Evolutionary conservation across 53 echinoderm and acorn worm genomes (phyloP).

Genomic region (Luidia sarsii): DNA sequence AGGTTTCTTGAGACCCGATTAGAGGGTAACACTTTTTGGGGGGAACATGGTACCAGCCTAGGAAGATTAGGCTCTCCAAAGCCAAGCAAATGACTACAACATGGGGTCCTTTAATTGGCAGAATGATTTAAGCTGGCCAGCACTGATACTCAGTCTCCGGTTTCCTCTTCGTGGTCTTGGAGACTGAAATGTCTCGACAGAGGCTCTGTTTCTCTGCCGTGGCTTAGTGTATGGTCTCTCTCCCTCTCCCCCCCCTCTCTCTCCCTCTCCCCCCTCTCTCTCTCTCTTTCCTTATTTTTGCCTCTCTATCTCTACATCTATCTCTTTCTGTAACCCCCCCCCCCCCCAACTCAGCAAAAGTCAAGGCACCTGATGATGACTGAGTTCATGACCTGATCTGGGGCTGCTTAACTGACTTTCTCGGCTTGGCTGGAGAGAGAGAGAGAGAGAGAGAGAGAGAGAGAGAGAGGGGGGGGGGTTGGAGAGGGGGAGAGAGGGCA

Average conservation of each 20-base stretch:
- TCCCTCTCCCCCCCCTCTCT: not conserved
- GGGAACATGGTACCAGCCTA: not conserved
- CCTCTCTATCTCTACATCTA: not conserved
- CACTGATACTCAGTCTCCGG: conserved; percentile 17
- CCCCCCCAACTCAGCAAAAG: too few relatives aligned
- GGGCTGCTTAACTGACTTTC: conserved; percentile 37
- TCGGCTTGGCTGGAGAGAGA: conserved; percentile 7
- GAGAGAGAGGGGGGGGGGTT: conserved; percentile 1
- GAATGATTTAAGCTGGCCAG: conserved; percentile 19
- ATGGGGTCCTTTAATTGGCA: not conserved
- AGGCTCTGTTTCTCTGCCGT: too few relatives aligned
- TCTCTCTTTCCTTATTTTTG: not conserved
- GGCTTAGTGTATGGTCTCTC: too few relatives aligned
- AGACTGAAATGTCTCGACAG: too few relatives aligned
- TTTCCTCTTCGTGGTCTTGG: conserved; percentile 20
- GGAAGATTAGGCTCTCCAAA: too few relatives aligned
- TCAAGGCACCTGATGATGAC: conserved; percentile 45
- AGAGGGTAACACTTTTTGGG: too few relatives aligned
- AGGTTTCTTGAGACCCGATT: too few relatives aligned
- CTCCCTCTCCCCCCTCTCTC: too few relatives aligned
- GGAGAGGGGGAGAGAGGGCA: not conserved
- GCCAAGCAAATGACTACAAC: too few relatives aligned
- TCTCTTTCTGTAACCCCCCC: too few relatives aligned
- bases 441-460: too few relatives aligned
- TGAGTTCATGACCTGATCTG: conserved; percentile 58